Evolutionary conservation across 2,113 vertebrate species (phyloP), one percentile per base, ranked within the genome.

Genomic region (Spilogale gracilis): DNA sequence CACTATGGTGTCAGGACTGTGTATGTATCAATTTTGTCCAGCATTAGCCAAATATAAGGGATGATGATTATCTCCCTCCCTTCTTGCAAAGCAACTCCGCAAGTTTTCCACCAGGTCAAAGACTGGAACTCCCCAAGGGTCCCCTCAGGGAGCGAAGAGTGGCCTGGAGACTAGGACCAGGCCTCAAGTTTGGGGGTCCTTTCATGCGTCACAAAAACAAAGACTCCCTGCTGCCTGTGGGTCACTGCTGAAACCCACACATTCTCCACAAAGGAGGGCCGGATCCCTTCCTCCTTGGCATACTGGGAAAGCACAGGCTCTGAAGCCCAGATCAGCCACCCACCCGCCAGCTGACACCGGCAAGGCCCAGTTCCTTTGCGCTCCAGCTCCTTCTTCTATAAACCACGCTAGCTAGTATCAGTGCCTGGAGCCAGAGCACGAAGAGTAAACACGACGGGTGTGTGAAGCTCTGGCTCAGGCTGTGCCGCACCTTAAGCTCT

Each of bases 341-440:
- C 23, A 16, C 6, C 43, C 61, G 54, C 43, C 32, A 23, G 54
- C 10, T 7, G 6, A 25, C 1, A 25, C 16, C 1, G 45, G 65
- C 38, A 20, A 38, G 63, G 21, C 27, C 86, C 17, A 9, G 80
- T 8, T 56, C 38, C 10, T 58, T 5, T 11, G 18, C 11, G 20
- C 8, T 73, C 30, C 21, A 1, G 17, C 32, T 9, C 43, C 69
- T 43, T 30, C 38, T 23, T 3, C 52, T 27, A 12, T 5, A 17
- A 85, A 25, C 56, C 0, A 6, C 30, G 21, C 27, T 9, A 18
- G 21, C 27, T 9, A 18, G 1, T 0, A 52, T 23, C 5, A 1
- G 10, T 20, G 6, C 16, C 60, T 12, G 1, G 10, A 1, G 9
- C 32, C 79, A 58, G 52, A 20, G 2, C 6, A 54, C 5, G 5